Evolutionary conservation across 1,140 invertebrate genomes (phyloP), one percentile per base, ranked within the genome.

Genomic region (Mercenaria mercenaria): DNA sequence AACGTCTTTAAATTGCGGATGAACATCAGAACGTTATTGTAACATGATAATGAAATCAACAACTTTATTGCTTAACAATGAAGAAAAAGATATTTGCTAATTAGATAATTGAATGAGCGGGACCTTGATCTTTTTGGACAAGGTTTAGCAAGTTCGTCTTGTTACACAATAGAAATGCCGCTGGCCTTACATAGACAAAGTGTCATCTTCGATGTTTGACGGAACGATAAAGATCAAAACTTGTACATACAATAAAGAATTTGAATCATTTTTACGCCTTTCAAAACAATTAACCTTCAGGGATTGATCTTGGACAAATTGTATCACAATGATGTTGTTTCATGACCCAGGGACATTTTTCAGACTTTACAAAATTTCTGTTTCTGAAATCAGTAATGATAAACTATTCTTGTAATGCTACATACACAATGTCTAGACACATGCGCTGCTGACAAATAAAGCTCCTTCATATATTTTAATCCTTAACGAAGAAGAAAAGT

Each of bases 191-290:
- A 79, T 37, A 26, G 41, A 52, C 23, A 79, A 56, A 79, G 76
- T 79, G 76, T 79, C 43, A 52, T 52, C 47, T 79, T 34, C 76
- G 34, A 32, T 79, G 76, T 79, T 79, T 79, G 32, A 52, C 26
- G 43, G 76, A 37, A 1, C 47, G 76, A 79, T 79, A 79, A 79
- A 79, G 47, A 79, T 79, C 76, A 34, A 20, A 56, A n/a, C 41
- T 23, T 79, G 76, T 37, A 79, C 15, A 56, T 56, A 79, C 76
- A 52, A 52, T 79, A 52, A 79, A 39, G 76, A 79, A 79, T 79
- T 79, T 56, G 50, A 34, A 79, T 56, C 34, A 79, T 79, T 26
- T 77, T 79, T 79, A 37, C 47, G 18, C 76, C 26, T 52, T 79
- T 79, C 76, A 79, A 77, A 59, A 79, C 29, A 50, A 52, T 79